Percentiles rank a stretch among this genome's conserved stretches.
Conservation (phyloP, 1,140 invertebrate genomes). For the Aricia agestis region DNA sequence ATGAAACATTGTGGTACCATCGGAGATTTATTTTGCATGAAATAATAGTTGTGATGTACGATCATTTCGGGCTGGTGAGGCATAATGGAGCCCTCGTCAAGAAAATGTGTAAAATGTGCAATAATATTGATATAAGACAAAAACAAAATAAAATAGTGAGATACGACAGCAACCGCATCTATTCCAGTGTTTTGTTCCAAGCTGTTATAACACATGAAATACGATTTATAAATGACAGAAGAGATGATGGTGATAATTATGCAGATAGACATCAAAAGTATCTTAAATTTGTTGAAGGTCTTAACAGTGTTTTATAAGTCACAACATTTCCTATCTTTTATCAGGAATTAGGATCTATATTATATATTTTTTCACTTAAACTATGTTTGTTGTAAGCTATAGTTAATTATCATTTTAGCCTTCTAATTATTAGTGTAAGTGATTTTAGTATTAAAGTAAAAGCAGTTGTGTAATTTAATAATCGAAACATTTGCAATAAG, state of each 20-base stretch:
- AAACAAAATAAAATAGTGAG: constrained; percentile 62
- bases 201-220: constrained; percentile 59
- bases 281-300: constrained; percentile 61
- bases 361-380: constrained; percentile 20
- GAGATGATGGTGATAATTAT: constrained; percentile 55
- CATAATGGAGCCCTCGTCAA: constrained; percentile 51
- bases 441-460: background rate
- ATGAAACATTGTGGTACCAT: constrained; percentile 68
- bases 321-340: constrained; percentile 17
- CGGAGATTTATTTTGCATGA: constrained; percentile 60
- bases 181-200: constrained; percentile 60
- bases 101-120: constrained; percentile 48
- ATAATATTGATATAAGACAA: constrained; percentile 44
- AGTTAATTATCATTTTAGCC: background rate
- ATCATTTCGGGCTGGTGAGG: constrained; percentile 53
- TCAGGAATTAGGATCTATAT: constrained; percentile 21
- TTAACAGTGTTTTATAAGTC: constrained; percentile 52
- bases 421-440: background rate
- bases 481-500: background rate
- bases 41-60: constrained; percentile 51
- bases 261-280: constrained; percentile 68
- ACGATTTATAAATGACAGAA: constrained; percentile 55
- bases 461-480: background rate
- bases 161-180: constrained; percentile 60
- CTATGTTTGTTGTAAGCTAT: background rate